Evolutionary conservation across 2,113 vertebrate genomes (phyloP), one percentile per base, ranked within the genome.

Genomic region (Calyptommatus sinebrachiatus): DNA sequence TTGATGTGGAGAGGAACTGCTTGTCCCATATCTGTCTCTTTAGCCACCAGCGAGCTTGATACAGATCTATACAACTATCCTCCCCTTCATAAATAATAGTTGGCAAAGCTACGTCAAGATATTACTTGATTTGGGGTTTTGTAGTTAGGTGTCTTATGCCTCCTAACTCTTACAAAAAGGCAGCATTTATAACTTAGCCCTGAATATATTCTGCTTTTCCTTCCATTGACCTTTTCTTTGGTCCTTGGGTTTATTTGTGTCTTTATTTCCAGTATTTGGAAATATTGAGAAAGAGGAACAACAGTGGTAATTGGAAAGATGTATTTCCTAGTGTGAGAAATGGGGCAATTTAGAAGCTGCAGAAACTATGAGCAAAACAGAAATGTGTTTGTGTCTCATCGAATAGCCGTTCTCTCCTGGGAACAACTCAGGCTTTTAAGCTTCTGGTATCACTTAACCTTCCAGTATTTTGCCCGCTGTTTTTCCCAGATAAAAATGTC

Each of bases 291-390:
- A 71, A 65, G 29, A 53, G 14, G n/a, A 72, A 7, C 76, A 8
- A 41, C 76, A 29, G 74, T 84, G 24, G 22, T 79, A 82, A 79
- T 76, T 82, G 46, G 77, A 91, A 88, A 86, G 73, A 76, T 46
- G 60, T 5, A 8, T 89, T 89, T 88, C 70, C 71, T 85, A 21
- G 61, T 63, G 11, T 86, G 79, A 83, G 41, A 79, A 88, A 86
- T 62, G 76, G 62, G 7, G 45, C 84, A 78, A 82, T 70, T 84
- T 84, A 88, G 69, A 83, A 53, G 66, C 12, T 29, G 77, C 85
- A 86, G 68, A 78, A 71, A 79, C 31, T 69, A 28, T 18, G 65
- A 70, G 53, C 20, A n/a, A 76, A 61, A 61, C 50, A 75, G 46
- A 69, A n/a, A 70, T 48, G 28, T 73, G 48, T 86, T 76, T 83